Percentiles rank a stretch among this genome's conserved stretches.
Conservation (phyloP, 2,888 invertebrate species). For the Mantis religiosa region DNA sequence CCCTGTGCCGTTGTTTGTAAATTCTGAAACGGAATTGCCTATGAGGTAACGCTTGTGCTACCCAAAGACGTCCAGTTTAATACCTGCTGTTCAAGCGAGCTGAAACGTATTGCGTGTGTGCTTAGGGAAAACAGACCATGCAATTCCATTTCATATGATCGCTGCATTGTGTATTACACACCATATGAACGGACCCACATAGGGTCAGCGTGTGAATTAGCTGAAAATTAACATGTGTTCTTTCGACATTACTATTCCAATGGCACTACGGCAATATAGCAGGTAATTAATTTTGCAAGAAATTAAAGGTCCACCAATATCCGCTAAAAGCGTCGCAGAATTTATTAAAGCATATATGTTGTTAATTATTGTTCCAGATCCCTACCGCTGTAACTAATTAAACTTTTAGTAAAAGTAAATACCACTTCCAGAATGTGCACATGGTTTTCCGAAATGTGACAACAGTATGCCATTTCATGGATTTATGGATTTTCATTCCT, state of each 20-base stretch:
- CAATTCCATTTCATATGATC: neutral
- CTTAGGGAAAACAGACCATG: neutral
- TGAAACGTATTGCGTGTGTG: neutral
- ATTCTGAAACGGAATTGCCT: neutral
- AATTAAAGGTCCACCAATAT: neutral
- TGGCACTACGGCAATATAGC: neutral
- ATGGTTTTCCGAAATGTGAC: neutral
- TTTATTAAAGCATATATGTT: neutral
- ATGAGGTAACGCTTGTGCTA: neutral
- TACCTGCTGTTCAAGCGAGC: neutral
- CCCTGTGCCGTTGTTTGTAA: neutral
- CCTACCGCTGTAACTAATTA: neutral
- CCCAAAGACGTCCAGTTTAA: neutral
- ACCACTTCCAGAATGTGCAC: neutral
- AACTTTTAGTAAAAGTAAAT: neutral
- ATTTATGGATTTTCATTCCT: too few relatives aligned
- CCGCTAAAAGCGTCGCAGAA: neutral
- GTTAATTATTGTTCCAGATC: neutral
- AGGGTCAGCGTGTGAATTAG: neutral
- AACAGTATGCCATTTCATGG: neutral
- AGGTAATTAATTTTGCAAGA: neutral
- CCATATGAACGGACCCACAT: neutral
- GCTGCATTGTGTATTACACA: neutral
- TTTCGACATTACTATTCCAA: neutral
- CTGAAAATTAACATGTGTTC: neutral